Conservation (phyloP, 1,140 invertebrate genomes). For the Halyomorpha halys region DNA sequence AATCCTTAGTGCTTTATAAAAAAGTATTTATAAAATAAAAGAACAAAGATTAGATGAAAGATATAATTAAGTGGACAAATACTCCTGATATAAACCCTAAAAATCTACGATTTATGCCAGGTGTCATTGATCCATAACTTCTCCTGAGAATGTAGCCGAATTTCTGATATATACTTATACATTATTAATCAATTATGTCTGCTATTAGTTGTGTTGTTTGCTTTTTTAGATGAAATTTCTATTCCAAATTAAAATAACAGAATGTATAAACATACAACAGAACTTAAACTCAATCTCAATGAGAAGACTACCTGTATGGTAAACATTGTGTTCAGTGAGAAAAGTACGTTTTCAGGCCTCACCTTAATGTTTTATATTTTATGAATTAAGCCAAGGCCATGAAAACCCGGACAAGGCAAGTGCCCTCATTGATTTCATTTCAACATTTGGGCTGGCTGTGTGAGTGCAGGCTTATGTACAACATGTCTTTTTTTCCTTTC, state of each 20-base stretch:
- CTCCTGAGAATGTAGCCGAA: not conserved
- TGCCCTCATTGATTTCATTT: not conserved
- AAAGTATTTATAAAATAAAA: no score
- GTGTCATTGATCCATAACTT: not conserved
- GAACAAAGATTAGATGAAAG: not conserved
- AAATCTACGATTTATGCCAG: constrained; percentile 5
- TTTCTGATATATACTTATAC: no score
- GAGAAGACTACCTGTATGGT: not conserved
- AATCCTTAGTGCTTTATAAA: no score
- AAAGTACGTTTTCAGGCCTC: constrained; percentile 12
- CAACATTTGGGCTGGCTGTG: not conserved
- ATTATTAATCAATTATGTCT: no score
- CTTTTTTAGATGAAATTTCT: no score
- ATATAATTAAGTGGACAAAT: not conserved
- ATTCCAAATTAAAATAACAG: no score
- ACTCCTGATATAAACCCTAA: constrained; percentile 2
- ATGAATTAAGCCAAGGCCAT: constrained; percentile 2
- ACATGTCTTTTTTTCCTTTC: not conserved
- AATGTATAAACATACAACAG: no score
- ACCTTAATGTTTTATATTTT: not conserved
- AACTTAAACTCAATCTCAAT: no score
- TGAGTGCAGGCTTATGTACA: constrained; percentile 15
- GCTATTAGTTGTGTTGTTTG: no score
- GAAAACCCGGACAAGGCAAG: constrained; percentile 16
- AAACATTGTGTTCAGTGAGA: constrained; percentile 14